Evolutionary conservation across 2,113 vertebrate species (phyloP), one percentile per base, ranked within the genome.

Genomic region (Pyxicephalus adspersus): DNA sequence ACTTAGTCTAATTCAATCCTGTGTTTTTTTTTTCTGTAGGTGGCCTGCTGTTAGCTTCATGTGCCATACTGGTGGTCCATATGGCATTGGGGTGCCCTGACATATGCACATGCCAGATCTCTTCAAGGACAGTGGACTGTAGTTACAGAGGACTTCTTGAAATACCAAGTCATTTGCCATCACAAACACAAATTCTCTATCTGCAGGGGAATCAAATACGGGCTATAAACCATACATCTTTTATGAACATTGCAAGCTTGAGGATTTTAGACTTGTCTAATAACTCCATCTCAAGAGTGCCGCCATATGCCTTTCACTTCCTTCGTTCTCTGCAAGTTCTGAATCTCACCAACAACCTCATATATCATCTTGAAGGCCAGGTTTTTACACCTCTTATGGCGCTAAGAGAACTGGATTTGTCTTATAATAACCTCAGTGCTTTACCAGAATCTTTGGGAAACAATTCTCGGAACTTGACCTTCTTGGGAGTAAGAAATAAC

Each of bases 121-220:
- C 92, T 81, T 91, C 92, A 70, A 94, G 91, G 83, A 92, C 90
- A 63, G 96, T 96, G 82, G 96, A 98, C 88, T 99, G 98, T 84
- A 92, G 94, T 70, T 95, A 87, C 0, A 92, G 87, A 84, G 95
- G 95, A 52, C 90, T 99, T 7, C 93, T 91, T 9, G 94, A 96
- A 83, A 89, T 98, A 83, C 98, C 98, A 61, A 83, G 85, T 0
- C 85, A 38, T 31, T 84, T 99, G 51, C 93, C 95, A 76, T 85
- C 92, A 9, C 93, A 95, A 85, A 98, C 96, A 29, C 92, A 92
- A 84, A 95, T 92, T 16, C 89, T 99, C 2, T 90, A 94, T 86
- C 79, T 99, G 60, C 96, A 98, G 86, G 94, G 97, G 64, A 99
- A 99, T 67, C 94, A 87, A 1, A 96, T 99, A 86, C 90, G 91